Base-by-base conservation (phyloP, 2,113 vertebrate species). In the Rhinoderma darwinii region DNA sequence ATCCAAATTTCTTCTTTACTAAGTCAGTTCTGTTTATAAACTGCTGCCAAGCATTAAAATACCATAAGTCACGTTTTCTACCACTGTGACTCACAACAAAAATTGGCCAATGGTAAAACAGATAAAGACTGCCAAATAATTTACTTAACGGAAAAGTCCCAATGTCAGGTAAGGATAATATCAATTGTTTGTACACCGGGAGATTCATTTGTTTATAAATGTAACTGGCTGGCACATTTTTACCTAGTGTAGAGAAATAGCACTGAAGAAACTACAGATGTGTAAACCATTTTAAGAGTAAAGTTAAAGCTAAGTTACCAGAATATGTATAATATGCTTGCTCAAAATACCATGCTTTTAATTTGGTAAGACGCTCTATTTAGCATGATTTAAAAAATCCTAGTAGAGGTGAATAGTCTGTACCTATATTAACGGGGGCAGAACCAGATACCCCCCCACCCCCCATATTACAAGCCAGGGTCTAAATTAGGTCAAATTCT, bases 31-130 rank as follows among this genome's bases (percentile, higher is more conserved):
- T 82, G 37, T 82, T 66, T 66, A 27, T 12, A 17, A 82, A 63
- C 5, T 25, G 78, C 59, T 63, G 78, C 79, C 30, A 82, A 66
- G 79, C 39, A 61, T 59, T 81, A 81, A 41, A 82, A 82, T 43
- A 82, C 79, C 20, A 63, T 32, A 56, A 44, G 39, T 82, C 56
- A 63, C 41, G 7, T 30, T 82, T 66, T 25, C 20, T 30, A 61
- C 11, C 61, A 63, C 10, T 22, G 30, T 59, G 50, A 56, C 35
- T 59, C 25, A 12, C 12, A 41, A 59, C 50, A 81, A 59, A 39
- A 81, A 61, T 41, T 59, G 22, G 51, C 35, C 32, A 61, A 32
- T 61, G 17, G 18, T 17, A 6, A 61, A 39, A 27, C 18, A 43
- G 35, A 14, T 39, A 81, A 81, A 77, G 32, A 37, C 78, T 63